phyloP scores from a whole-genome alignment of 64 coral and sea anemone species.

The Dendrophyllia cribrosa region DNA sequence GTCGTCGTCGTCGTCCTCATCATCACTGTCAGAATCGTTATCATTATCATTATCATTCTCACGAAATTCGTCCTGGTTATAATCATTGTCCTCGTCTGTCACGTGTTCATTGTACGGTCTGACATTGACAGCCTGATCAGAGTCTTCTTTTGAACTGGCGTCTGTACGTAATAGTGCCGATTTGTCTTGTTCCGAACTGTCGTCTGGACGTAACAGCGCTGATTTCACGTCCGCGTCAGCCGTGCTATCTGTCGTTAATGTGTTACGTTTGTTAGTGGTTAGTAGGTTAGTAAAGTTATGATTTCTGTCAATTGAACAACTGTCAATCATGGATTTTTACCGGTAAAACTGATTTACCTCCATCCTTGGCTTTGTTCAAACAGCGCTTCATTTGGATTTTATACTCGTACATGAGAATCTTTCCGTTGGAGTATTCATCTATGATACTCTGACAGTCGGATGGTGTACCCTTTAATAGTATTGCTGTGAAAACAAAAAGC shows the following conservation, averaged over 20 bases:
- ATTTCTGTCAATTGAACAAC: background rate
- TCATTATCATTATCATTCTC: conserved; percentile 40
- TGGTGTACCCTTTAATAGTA: conserved; percentile 25
- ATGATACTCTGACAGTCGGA: conserved; percentile 72
- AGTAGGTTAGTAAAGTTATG: background rate
- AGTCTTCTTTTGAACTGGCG: background rate
- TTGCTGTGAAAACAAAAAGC: conserved; percentile 38
- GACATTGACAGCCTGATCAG: conserved; percentile 7
- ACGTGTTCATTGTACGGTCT: background rate
- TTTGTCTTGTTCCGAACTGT: background rate
- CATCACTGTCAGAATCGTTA: background rate
- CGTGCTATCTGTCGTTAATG: conserved; percentile 20
- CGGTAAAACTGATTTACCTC: background rate
- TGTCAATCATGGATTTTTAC: background rate
- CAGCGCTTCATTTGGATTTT: conserved; percentile 90
- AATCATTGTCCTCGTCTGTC: background rate
- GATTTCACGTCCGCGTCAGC: conserved; percentile 27
- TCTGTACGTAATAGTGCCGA: conserved; percentile 28
- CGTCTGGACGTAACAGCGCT: conserved; percentile 28
- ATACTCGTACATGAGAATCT: conserved; percentile 92
- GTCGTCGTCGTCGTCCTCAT: background rate
- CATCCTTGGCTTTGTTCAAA: conserved; percentile 64
- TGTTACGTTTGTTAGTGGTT: conserved; percentile 35
- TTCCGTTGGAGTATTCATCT: conserved; percentile 81
- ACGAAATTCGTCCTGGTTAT: background rate